Conservation (phyloP, 2,888 invertebrate genomes). For the Sussaba pulchella region DNA sequence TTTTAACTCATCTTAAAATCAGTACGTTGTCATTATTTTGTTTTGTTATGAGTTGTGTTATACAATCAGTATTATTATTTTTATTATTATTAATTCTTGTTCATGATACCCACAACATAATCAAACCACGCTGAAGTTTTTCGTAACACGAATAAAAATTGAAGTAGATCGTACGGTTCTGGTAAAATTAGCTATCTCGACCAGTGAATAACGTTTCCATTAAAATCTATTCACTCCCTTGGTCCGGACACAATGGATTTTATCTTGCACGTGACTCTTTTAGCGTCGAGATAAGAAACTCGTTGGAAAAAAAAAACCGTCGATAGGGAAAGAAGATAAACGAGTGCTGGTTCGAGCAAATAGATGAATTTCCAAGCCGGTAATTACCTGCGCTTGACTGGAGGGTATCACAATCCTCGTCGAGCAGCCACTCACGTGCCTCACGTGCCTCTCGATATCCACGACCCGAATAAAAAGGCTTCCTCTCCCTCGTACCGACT, state of each 20-base stretch:
- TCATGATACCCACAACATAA: too few relatives aligned
- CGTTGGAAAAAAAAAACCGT: not conserved
- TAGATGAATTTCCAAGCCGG: constrained; percentile 44
- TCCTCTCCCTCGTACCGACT: not conserved
- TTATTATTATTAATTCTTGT: too few relatives aligned
- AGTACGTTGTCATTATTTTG: too few relatives aligned
- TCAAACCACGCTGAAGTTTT: too few relatives aligned
- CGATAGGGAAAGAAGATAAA: not conserved
- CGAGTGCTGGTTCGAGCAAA: constrained; percentile 13
- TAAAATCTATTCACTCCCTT: constrained; percentile 29
- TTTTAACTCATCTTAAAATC: too few relatives aligned
- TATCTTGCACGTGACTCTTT: constrained; percentile 6
- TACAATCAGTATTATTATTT: too few relatives aligned
- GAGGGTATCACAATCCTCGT: constrained; percentile 14
- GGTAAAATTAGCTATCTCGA: constrained; percentile 26
- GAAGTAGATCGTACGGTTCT: not conserved
- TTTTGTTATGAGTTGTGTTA: too few relatives aligned
- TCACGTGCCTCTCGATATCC: not conserved
- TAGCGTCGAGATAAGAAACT: constrained; percentile 14
- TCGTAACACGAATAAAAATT: too few relatives aligned
- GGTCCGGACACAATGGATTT: constrained; percentile 2
- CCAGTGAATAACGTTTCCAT: constrained; percentile 23
- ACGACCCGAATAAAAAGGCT: constrained; percentile 43
- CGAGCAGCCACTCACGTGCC: not conserved
- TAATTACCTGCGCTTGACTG: constrained; percentile 18